These are phyloP conservation scores for Brachionus sp. DNA, from an alignment of 1,140 invertebrate genomes.

Conservation along the genomic window DNA sequence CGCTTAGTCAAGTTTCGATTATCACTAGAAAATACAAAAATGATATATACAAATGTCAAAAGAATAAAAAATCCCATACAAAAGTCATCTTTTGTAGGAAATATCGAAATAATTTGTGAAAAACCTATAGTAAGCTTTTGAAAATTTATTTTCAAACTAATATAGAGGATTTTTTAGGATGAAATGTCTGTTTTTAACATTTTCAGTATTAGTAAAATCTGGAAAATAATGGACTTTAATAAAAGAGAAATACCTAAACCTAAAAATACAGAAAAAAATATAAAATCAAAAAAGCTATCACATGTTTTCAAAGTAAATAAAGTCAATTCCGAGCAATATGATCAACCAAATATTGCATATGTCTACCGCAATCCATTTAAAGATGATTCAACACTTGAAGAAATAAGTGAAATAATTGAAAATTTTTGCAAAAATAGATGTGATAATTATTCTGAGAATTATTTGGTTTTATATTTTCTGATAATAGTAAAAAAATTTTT, in stretches of 20 bases:
- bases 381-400: not conserved
- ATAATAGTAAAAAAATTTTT: not conserved
- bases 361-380: not conserved
- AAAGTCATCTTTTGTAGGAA: not conserved
- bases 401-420: not conserved
- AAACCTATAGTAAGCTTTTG: not conserved
- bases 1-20: not conserved
- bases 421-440: not conserved
- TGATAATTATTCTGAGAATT: not conserved
- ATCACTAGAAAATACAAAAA: not conserved
- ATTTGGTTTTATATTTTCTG: not conserved
- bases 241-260: not conserved
- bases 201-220: not conserved
- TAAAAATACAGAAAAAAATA: not conserved
- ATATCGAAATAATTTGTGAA: not conserved
- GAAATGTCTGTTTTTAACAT: not conserved
- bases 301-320: not conserved
- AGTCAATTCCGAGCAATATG: not conserved
- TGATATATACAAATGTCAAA: not conserved
- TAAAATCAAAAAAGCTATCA: not conserved
- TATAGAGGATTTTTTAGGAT: not conserved
- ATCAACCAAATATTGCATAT: not conserved
- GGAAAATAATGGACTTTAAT: not conserved
- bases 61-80: not conserved
- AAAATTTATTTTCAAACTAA: not conserved